phyloP scores from a whole-genome alignment of 2,797 vertebrate genomes.

The Micrastur ruficollis region DNA sequence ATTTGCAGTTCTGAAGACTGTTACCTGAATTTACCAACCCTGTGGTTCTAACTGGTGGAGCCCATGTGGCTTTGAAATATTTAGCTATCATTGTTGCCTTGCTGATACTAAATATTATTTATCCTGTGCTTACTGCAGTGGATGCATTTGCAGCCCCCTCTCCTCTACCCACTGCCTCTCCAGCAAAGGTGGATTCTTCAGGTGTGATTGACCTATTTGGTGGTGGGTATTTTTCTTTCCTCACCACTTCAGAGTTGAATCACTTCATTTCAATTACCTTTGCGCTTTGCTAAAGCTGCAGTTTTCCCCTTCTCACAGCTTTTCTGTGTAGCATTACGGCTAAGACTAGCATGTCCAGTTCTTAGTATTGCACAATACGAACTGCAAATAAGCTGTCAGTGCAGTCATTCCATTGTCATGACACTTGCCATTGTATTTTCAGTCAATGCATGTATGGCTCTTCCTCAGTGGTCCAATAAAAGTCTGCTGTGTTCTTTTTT shows the following conservation, averaged over 20 bases:
- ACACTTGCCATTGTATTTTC: neutral
- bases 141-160: constrained; percentile 86
- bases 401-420: neutral
- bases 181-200: constrained; percentile 86
- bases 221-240: constrained; percentile 88
- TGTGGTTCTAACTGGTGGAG: neutral
- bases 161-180: constrained; percentile 81
- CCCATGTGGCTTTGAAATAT: constrained; percentile 34
- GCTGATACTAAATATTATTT: constrained; percentile 64
- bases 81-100: constrained; percentile 44
- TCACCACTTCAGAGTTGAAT: constrained; percentile 44
- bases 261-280: constrained; percentile 57
- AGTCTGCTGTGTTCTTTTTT: neutral
- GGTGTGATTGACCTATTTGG: constrained; percentile 95
- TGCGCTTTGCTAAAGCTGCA: neutral
- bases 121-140: constrained; percentile 77
- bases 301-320: neutral
- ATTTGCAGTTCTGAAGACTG: constrained; percentile 46
- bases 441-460: neutral
- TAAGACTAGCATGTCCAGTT: neutral
- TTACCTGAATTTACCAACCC: neutral
- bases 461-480: neutral
- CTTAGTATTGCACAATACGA: neutral
- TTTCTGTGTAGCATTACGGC: neutral
- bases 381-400: constrained; percentile 11